Conservation (phyloP, 2,888 invertebrate species). For the Caprella mutica region DNA sequence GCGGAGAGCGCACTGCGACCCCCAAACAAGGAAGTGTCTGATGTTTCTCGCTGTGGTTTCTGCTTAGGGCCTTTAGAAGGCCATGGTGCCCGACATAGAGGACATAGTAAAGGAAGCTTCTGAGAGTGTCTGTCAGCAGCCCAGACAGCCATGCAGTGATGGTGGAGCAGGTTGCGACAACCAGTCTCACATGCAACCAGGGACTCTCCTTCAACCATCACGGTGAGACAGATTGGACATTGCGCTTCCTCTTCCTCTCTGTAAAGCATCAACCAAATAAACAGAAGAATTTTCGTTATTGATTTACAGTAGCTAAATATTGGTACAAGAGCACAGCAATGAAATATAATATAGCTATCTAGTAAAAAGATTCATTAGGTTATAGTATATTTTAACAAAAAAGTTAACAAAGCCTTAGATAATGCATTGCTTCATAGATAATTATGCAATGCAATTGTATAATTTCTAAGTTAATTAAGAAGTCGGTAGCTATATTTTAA, state of each 20-base stretch:
- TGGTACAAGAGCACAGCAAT: neutral
- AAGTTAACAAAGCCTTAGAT: no score
- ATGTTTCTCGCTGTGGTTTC: constrained; percentile 39
- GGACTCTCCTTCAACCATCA: constrained; percentile 44
- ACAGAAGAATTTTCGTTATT: neutral
- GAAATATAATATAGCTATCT: no score
- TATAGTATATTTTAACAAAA: no score
- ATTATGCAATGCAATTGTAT: no score
- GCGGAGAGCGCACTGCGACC: no score
- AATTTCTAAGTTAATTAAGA: no score
- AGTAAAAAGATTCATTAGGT: no score
- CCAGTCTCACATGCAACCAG: constrained; percentile 42
- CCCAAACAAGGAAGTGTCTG: no score
- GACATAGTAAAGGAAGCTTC: constrained; percentile 29
- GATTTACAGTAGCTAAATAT: neutral
- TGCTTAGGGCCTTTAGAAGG: constrained; percentile 38
- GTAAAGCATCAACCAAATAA: no score
- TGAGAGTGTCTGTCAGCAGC: constrained; percentile 27
- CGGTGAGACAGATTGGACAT: constrained; percentile 44
- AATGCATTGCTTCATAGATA: no score
- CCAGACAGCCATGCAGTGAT: constrained; percentile 43
- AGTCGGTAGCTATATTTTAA: no score
- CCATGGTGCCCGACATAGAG: constrained; percentile 33
- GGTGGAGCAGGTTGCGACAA: constrained; percentile 43
- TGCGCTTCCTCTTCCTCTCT: constrained; percentile 40